Base-by-base conservation (phyloP, 2,888 invertebrate species). In the Drosophila aldrichi region DNA sequence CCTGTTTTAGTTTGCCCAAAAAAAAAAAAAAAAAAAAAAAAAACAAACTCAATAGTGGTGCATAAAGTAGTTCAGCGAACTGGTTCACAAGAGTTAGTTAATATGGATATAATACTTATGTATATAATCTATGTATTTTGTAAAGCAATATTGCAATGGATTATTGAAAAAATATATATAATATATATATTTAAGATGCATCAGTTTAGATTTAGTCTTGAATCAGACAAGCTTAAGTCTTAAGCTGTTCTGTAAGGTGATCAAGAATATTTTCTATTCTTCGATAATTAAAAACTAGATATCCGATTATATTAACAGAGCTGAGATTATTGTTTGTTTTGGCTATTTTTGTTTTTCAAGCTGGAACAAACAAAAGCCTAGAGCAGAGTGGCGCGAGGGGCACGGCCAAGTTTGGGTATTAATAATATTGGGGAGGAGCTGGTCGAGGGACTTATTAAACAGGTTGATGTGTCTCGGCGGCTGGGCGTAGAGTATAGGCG, bases 201-300 rank as follows among this genome's bases (percentile, higher is more conserved):
- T 10, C 5, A 5, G 32, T 7, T 34, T 34, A 4, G 9, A 9
- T 52, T 20, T 52, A 22, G 44, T 32, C 18, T 46, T 46, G 8
- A 25, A 43, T 9, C 18, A 18, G 4, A 1, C 40, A 8, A 40
- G 40, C n/a, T n/a, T 18, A 41, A 32, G 20, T 14, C 34, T 34
- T 3, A 14, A 38, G 36, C 25, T 52, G 52, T 6, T 36, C 25
- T 29, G 16, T 38, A 54, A 54, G 54, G 40, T 54, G 18, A 49
- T 49, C 34, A 34, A 34, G 49, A 34, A 8, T 49, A 49, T 34
- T 20, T 20, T 18, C 18, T 48, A 22, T 25, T 52, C 12, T 36
- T 20, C 10, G n/a, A 38, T 51, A 56, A 52, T 48, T 48, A 48
- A 60, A 32, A 52, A 66, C 56, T 72, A 40, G 46, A 55, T 29